phyloP scores from a whole-genome alignment of 2,113 vertebrate species.

The Siniperca knerii region DNA sequence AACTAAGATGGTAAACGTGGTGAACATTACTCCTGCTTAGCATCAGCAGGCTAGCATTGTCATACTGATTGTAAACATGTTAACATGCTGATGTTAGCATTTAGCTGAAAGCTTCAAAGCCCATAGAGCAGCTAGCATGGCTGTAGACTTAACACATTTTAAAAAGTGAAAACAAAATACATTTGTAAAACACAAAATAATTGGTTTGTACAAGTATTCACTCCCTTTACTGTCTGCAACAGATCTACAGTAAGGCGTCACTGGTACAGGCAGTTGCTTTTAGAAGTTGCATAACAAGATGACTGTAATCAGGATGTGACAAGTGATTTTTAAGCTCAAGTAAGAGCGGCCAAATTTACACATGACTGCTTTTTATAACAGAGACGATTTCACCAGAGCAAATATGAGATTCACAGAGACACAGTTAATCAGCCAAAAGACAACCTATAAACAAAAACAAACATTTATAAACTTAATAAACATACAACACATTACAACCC shows the following conservation, averaged over 20 bases:
- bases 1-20: too few relatives aligned
- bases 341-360: background rate
- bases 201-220: background rate
- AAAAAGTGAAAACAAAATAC: background rate
- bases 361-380: background rate
- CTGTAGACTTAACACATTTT: background rate
- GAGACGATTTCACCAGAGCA: background rate
- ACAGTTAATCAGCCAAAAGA: background rate
- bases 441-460: background rate
- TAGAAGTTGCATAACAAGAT: constrained; percentile 14
- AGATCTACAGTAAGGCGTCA: background rate
- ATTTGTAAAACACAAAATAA: background rate
- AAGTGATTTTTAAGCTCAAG: background rate
- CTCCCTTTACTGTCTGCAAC: background rate
- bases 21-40: too few relatives aligned
- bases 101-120: too few relatives aligned
- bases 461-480: background rate
- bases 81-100: too few relatives aligned
- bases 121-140: too few relatives aligned
- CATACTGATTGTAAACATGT: too few relatives aligned
- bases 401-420: background rate
- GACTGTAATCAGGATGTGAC: constrained; percentile 17
- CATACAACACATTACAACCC: background rate
- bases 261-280: background rate
- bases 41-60: too few relatives aligned